Percentiles rank a stretch among this genome's conserved stretches.
These are phyloP conservation scores for Andrena bicolor DNA, from an alignment of 2,888 invertebrate genomes.

Conservation along the genomic window DNA sequence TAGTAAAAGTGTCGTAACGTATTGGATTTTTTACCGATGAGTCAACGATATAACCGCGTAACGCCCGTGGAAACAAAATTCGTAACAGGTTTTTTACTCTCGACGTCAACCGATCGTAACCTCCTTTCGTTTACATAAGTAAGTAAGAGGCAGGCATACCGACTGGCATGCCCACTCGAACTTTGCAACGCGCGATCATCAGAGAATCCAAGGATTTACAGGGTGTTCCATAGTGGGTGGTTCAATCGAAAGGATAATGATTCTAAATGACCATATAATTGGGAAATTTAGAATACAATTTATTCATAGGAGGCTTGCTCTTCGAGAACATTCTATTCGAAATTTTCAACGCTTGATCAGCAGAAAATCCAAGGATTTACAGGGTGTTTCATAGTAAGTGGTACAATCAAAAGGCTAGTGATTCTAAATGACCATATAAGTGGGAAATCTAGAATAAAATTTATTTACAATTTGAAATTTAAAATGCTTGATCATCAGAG, in stretches of 20 bases:
- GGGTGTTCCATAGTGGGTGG: too few species aligned
- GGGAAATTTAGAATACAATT: too few species aligned
- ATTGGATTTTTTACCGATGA: constrained; percentile 54
- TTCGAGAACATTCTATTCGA: constrained; percentile 46
- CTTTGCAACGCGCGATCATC: constrained; percentile 39
- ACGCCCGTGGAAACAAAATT: constrained; percentile 36
- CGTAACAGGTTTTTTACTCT: constrained; percentile 27
- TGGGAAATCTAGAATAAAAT: too few species aligned
- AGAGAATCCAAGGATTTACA: constrained; percentile 11
- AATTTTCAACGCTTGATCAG: constrained; percentile 36
- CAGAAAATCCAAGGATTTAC: background rate
- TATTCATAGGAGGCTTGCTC: too few species aligned
- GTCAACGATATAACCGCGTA: constrained; percentile 37
- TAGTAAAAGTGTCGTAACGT: constrained; percentile 54
- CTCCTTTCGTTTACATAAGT: constrained; percentile 48
- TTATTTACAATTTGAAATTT: constrained; percentile 42
- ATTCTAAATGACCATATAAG: too few species aligned
- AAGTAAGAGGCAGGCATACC: constrained; percentile 64
- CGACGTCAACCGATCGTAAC: constrained; percentile 47
- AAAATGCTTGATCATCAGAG: constrained; percentile 24
- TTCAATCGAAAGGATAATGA: too few species aligned
- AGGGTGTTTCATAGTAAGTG: too few species aligned
- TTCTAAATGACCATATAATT: too few species aligned
- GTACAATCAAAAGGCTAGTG: too few species aligned
- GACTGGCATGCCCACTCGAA: constrained; percentile 64